Base-by-base conservation (phyloP, 2,113 vertebrate genomes). In the Ciconia boyciana region DNA sequence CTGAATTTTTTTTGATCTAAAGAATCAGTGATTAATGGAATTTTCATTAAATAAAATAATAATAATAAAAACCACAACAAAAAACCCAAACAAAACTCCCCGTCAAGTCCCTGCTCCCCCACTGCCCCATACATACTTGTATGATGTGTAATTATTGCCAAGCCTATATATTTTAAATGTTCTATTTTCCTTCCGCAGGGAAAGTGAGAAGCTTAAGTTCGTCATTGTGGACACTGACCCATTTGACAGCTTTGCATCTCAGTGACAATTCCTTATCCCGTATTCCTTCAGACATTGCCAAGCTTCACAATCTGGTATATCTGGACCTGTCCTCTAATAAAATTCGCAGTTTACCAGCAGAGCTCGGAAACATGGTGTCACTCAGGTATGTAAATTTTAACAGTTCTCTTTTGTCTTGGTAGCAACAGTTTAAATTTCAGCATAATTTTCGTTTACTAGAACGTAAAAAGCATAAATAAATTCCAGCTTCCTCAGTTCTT, bases 311-410 rank as follows among this genome's bases (percentile, higher is more conserved):
- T 98, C 98, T 99, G 98, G 99, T 99, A 88, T 99, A 99, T 98
- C 98, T 99, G 98, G 99, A 99, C 98, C 98, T 99, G 97, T 99
- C 99, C 75, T 99, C 99, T 98, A 99, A 99, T 97, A 99, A 99
- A 98, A 99, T 99, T 65, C 99, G 99, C 98, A 99, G 99, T 98
- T 99, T 99, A 99, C 99, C 99, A 83, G 98, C 99, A 96, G 99
- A 99, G 98, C 99, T 99, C 97, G 99, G 99, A 98, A 99, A 99
- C 99, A 99, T 99, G 99, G 99, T 99, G 96, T 99, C 99, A 99
- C 99, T 99, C 99, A 99, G 99, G 99, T 99, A 46, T 89, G 91
- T 44, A 61, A 36, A 51, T 54, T 29, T 31, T 25, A 54, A 8
- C 22, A 18, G 71, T 7, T 7, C 19, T 51, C 69, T 51, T 3